A percentile compares a stretch with the other conserved stretches of the same genome.
Evolutionary conservation across 2,888 invertebrate species (phyloP).

Genomic region (Polylopha cassiicola): DNA sequence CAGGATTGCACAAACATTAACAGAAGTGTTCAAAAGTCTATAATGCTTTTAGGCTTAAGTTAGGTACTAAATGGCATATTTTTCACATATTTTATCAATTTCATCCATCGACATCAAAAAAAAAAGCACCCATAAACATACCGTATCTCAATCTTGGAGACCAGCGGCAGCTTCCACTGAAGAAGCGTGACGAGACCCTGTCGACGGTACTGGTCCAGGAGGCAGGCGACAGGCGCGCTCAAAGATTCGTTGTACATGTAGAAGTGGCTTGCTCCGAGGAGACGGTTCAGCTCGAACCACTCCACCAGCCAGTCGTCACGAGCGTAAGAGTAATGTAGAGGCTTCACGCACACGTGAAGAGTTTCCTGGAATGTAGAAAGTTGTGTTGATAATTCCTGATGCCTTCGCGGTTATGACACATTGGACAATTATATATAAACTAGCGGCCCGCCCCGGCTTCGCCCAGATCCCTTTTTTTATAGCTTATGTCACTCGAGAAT

Average conservation of each 20-base stretch:
- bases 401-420: too few species aligned
- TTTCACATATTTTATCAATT: too few species aligned
- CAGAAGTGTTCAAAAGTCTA: too few species aligned
- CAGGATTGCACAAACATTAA: too few species aligned
- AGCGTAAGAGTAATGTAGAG: conserved; percentile 92
- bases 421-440: too few species aligned
- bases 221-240: conserved; percentile 86
- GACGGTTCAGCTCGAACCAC: conserved; percentile 90
- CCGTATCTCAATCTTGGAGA: conserved; percentile 90
- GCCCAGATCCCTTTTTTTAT: too few species aligned
- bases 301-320: conserved; percentile 89
- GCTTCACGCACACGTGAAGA: conserved; percentile 91
- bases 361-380: conserved; percentile 60
- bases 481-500: too few species aligned
- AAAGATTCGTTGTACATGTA: conserved; percentile 94
- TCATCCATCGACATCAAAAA: background rate
- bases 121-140: conserved; percentile 25
- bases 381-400: too few species aligned
- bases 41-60: too few species aligned
- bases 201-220: conserved; percentile 81
- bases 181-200: conserved; percentile 83
- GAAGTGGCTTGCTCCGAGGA: conserved; percentile 91
- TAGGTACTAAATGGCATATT: too few species aligned
- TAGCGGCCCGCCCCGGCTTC: too few species aligned
- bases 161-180: conserved; percentile 91